Base-by-base conservation (phyloP, 2,888 invertebrate species). In the Heliconius aoede region DNA sequence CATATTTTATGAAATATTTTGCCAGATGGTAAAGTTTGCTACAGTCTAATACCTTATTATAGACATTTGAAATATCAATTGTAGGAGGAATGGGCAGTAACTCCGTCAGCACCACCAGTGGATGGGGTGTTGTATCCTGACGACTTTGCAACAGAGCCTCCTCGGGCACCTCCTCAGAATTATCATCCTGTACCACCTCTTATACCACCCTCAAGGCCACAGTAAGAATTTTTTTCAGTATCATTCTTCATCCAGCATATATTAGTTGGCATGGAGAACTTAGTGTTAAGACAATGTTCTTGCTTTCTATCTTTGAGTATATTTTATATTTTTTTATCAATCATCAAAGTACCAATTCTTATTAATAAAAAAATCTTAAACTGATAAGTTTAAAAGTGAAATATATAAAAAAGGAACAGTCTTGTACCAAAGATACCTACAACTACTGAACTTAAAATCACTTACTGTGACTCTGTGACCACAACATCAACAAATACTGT, bases 51-150 rank as follows among this genome's bases (percentile, higher is more conserved):
- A n/a, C 8, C n/a, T n/a, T n/a, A n/a, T 55, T n/a, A n/a, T n/a
- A n/a, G 4, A 55, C 11, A 3, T 55, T 55, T n/a, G 55, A 65
- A 24, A 36, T n/a, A 7, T 24, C 7, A n/a, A 15, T 71, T 71
- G 8, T 80, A 93, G 94, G 93, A 93, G 4, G 85, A 90, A 5
- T 94, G 94, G 94, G 92, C 91, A 1, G 85, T 88, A 24, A 85
- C 88, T 2, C 92, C 94, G 1, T 86, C 89, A 0, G 92, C 90
- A 8, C 94, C 95, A 8, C 85, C 90, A 0, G 94, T 95, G 80
- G 94, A 95, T 83, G 95, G 92, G 24, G 95, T 96, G 36, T 87
- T 95, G 65, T 96, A 96, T 87, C 96, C 96, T 0, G 96, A 96
- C 82, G 96, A 96, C 88, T 96, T 95, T 85, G 95, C 96, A 2